These are phyloP conservation scores for Oopsacas minuta DNA, from an alignment of 37 sponge, comb jelly and placozoan genomes.

Conservation along the genomic window DNA sequence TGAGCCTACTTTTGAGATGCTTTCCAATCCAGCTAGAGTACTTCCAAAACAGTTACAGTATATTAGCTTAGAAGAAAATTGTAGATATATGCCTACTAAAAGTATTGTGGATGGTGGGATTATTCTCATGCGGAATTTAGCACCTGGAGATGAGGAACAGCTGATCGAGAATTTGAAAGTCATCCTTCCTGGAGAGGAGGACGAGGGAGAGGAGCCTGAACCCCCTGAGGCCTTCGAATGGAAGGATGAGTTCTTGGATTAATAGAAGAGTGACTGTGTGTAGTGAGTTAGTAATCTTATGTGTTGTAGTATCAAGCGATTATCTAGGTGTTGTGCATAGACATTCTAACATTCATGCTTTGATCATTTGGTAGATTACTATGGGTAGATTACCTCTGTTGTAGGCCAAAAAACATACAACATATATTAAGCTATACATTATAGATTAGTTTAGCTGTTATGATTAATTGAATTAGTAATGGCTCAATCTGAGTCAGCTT, in stretches of 20 bases:
- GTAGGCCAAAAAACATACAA: too few species aligned
- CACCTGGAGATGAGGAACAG: background rate
- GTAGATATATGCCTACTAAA: background rate
- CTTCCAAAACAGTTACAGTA: constrained; percentile 58
- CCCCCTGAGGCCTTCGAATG: constrained; percentile 98
- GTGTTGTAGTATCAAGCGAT: too few species aligned
- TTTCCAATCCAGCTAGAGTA: constrained; percentile 86
- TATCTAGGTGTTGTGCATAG: too few species aligned
- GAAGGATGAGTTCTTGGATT: constrained; percentile 42
- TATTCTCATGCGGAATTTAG: background rate
- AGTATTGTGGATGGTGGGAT: background rate
- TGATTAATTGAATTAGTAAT: too few species aligned
- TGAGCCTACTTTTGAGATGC: constrained; percentile 58
- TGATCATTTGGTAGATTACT: too few species aligned
- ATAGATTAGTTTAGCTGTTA: too few species aligned
- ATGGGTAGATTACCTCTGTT: too few species aligned
- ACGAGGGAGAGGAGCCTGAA: constrained; percentile 69
- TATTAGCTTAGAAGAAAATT: background rate
- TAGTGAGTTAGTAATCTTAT: too few species aligned
- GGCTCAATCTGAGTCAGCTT: background rate
- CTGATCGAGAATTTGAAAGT: constrained; percentile 17
- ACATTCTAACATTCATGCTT: too few species aligned
- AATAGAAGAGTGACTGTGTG: background rate
- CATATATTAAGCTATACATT: too few species aligned
- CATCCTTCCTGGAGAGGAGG: constrained; percentile 49